Conservation (phyloP, 2,797 vertebrate genomes). For the Caiman crocodilus region DNA sequence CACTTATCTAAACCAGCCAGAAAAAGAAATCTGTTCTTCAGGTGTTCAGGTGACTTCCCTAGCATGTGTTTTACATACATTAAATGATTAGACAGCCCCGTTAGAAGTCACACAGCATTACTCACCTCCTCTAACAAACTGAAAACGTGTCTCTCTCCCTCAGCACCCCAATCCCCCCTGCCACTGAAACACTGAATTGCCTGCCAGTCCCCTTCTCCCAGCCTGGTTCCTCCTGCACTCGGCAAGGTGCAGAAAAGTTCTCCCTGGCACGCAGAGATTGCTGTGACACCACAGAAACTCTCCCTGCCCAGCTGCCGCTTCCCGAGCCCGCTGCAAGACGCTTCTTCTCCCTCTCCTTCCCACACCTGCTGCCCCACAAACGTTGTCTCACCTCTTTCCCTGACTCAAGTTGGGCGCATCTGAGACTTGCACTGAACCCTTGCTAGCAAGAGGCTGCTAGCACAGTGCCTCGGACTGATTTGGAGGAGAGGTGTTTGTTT, state of each 20-base stretch:
- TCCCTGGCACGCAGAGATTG: not conserved
- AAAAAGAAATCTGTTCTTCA: conserved; percentile 5
- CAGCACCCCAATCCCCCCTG: not conserved
- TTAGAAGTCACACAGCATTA: not conserved
- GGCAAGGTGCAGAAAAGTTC: not conserved
- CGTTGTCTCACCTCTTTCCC: not conserved
- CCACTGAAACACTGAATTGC: not conserved
- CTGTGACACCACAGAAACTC: not conserved
- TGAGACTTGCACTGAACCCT: not conserved
- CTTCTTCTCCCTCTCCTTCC: not conserved
- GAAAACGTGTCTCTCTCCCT: not conserved
- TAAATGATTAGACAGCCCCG: not conserved
- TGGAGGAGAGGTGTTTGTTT: not conserved
- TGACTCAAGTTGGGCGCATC: not conserved
- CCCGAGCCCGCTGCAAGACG: no score
- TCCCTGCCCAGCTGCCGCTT: not conserved
- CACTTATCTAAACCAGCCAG: not conserved
- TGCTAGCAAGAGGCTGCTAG: not conserved
- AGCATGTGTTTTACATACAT: not conserved
- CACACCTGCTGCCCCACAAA: not conserved
- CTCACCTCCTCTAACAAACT: not conserved
- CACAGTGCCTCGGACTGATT: no score
- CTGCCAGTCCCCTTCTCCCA: conserved; percentile 29
- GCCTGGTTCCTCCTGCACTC: not conserved
- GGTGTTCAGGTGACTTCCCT: conserved; percentile 11